Base-by-base conservation (phyloP, 1,140 invertebrate species). In the Plectus sambesii region DNA sequence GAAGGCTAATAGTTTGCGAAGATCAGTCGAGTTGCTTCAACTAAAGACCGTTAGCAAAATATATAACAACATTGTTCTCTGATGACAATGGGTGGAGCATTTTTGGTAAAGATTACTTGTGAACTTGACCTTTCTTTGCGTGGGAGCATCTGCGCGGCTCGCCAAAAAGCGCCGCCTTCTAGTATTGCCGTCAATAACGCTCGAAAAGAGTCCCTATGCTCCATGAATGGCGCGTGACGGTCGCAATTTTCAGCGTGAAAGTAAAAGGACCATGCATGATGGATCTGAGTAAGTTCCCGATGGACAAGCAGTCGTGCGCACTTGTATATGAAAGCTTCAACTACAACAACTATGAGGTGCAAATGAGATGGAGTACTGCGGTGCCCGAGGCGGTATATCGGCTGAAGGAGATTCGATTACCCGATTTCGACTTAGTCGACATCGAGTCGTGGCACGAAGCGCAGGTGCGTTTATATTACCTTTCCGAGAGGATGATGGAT, bases 291-390 rank as follows among this genome's bases (percentile, higher is more conserved):
- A 26, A 45, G 43, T 66, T 66, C 43, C 63, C 63, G 4, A 47
- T 66, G 49, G 63, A 66, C 46, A 51, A 55, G 15, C 66, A 69
- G 50, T 58, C 59, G 5, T 66, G 63, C 42, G 36, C 55, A 44
- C 41, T 66, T 15, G 64, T 69, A 27, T 66, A 69, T 37, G 63
- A 66, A 51, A 66, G 61, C 42, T 67, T 67, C 49, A 67, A 69
- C 45, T 67, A 67, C 57, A 67, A 67, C 46, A 69, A 67, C 25
- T 63, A 67, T 51, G 64, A 67, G 52, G 64, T 67, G 4, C 58
- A 57, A 36, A 67, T 67, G 64, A 25, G 66, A 36, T 67, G 64
- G 64, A 62, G 61, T 42, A 49, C 62, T n/a, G 33, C 43, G n/a
- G 49, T 33, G 37, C 19, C 40, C 6, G 53, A 47, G 6, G 65